Evolutionary conservation across 2,113 vertebrate genomes (phyloP), one percentile per base, ranked within the genome.

Genomic region (Chloebia gouldiae): DNA sequence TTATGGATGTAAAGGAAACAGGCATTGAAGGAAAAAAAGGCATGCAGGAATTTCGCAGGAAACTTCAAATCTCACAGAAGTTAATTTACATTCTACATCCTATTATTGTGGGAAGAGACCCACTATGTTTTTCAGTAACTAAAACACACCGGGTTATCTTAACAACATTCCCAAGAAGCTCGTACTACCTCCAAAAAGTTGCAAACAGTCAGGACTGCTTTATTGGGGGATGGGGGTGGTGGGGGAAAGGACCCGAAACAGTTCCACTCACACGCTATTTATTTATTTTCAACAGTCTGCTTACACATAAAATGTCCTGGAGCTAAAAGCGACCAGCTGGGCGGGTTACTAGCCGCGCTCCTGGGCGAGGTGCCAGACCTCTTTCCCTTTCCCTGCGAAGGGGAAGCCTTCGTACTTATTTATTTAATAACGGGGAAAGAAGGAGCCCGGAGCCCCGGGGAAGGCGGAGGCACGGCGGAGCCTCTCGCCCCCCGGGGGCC

Each of bases 321-420:
- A 95, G 88, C 88, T 93, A 87, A 70, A 79, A 92, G 92, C 86
- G 70, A 65, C 86, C 92, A 92, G 92, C 91, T 78, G 95, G 95
- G 92, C 80, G 91, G 90, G 82, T 79, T 95, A 93, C 81, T 51
- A 78, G 71, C 78, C 50, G 54, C 66, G 37, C 70, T 64, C 69
- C 86, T 30, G 96, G 94, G 95, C 89, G 47, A 87, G 68, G 35
- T 40, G 97, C 97, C 97, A 96, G 85, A 57, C 28, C 49, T 65
- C 94, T 94, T 96, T 87, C 68, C 75, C 44, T 54, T 15, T 5
- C 28, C 23, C 23, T 40, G 35, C 51, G 24, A 57, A 30, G 24
- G 30, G 35, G 60, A 85, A 85, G 25, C 42, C 30, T 83, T 27
- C 65, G 3, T 15, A 49, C 56, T 81, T 81, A 37, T 3, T 81